Percentiles rank a stretch among this genome's conserved stretches.
Evolutionary conservation across 2,797 vertebrate genomes (phyloP).

Genomic region (Danio albolineatus): DNA sequence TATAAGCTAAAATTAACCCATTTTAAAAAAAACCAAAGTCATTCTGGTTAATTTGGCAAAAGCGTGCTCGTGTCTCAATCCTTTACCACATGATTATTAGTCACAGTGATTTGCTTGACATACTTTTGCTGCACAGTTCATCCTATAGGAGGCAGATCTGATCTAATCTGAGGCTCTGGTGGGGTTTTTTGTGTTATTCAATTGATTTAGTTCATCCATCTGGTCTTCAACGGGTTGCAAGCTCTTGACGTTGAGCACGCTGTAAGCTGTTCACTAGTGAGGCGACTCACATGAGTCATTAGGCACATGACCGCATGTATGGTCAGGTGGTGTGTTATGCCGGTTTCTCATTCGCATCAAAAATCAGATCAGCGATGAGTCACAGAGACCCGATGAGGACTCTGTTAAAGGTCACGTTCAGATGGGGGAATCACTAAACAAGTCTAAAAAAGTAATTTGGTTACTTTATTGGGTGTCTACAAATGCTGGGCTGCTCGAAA

Average conservation of each 20-base stretch:
- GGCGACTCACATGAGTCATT: constrained; percentile 7
- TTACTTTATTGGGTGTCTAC: not conserved
- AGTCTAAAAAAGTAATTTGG: not conserved
- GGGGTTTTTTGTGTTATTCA: too few relatives aligned
- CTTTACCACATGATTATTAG: not conserved
- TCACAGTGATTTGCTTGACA: not conserved
- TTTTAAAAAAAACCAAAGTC: not conserved
- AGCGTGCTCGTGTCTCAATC: not conserved
- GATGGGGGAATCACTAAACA: not conserved
- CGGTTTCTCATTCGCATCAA: not conserved
- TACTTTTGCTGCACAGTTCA: not conserved
- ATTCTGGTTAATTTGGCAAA: not conserved
- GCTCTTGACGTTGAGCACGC: not conserved
- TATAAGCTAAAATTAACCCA: not conserved
- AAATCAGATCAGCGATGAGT: constrained; percentile 8
- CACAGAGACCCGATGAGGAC: not conserved
- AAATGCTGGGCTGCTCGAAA: not conserved
- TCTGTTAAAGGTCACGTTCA: constrained; percentile 5
- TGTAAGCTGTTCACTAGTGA: not conserved
- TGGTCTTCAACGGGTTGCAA: too few relatives aligned
- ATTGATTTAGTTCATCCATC: too few relatives aligned
- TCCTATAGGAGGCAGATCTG: not conserved
- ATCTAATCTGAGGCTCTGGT: not conserved
- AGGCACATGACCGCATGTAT: not conserved
- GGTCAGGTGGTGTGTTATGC: not conserved